A percentile compares a stretch with the other conserved stretches of the same genome.
Conservation (phyloP, 2,797 vertebrate genomes). For the Emys orbicularis region DNA sequence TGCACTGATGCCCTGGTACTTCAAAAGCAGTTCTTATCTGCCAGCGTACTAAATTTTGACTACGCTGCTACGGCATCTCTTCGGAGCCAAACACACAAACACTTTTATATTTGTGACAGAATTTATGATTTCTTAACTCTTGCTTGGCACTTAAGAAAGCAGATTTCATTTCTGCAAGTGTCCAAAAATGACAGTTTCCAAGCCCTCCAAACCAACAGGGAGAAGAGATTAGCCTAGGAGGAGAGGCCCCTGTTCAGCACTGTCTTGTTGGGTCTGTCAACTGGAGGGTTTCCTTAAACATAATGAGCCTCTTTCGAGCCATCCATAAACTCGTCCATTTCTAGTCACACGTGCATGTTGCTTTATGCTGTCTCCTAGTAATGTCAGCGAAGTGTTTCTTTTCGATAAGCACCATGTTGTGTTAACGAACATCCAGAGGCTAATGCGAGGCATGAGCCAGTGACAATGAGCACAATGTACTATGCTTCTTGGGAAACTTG, state of each 20-base stretch:
- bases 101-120: not conserved
- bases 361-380: too few relatives aligned
- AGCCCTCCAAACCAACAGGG: slow-evolving; percentile 32
- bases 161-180: slow-evolving; percentile 51
- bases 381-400: too few relatives aligned
- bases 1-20: not conserved
- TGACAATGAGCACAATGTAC: not conserved
- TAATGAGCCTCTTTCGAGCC: not conserved
- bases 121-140: slow-evolving; percentile 67
- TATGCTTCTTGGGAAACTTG: not conserved
- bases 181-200: slow-evolving; percentile 39
- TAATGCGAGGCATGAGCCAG: rapidly evolving
- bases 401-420: not conserved
- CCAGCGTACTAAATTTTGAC: slow-evolving; percentile 30
- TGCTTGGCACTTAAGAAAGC: slow-evolving; percentile 35
- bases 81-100: slow-evolving; percentile 2
- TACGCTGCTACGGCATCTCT: slow-evolving; percentile 23
- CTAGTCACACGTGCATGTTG: not conserved
- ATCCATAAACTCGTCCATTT: rapidly evolving
- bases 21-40: slow-evolving; percentile 10
- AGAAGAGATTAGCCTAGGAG: slow-evolving; percentile 10
- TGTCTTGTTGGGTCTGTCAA: not conserved
- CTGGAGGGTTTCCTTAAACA: not conserved
- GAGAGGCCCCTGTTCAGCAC: not conserved
- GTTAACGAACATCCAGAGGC: not conserved